A percentile compares a stretch with the other conserved stretches of the same genome.
These are phyloP conservation scores for Aricia agestis DNA, from an alignment of 1,140 invertebrate species.

Conservation along the genomic window DNA sequence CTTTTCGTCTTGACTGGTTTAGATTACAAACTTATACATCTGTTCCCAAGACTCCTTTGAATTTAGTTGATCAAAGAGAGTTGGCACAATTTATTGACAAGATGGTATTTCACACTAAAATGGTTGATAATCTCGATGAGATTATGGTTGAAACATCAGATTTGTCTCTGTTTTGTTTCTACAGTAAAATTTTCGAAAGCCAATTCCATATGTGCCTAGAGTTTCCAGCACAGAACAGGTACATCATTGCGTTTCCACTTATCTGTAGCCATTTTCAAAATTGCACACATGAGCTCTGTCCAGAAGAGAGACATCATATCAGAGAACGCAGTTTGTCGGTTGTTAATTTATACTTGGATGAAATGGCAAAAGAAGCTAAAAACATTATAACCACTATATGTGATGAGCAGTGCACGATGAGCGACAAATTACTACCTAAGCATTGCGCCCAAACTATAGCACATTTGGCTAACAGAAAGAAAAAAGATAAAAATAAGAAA, in stretches of 20 bases:
- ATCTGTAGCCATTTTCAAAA: constrained; percentile 99
- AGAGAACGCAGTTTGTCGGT: constrained; percentile 96
- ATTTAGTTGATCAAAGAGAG: constrained; percentile 90
- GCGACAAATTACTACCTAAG: constrained; percentile 95
- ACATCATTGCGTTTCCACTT: constrained; percentile 97
- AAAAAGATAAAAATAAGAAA: constrained; percentile 94
- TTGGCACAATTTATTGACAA: constrained; percentile 96
- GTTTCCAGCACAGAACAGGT: constrained; percentile 98
- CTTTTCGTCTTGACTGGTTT: constrained; percentile 97
- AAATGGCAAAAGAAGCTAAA: constrained; percentile 99
- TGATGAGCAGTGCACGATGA: constrained; percentile 96
- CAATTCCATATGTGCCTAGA: constrained; percentile 99
- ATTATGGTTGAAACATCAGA: constrained; percentile 97
- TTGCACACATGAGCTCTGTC: constrained; percentile 98
- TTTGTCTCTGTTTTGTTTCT: constrained; percentile 98
- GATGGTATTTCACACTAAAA: constrained; percentile 97
- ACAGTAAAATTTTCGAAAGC: constrained; percentile 97
- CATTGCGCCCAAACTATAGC: constrained; percentile 94
- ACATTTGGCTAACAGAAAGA: constrained; percentile 91
- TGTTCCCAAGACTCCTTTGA: constrained; percentile 87
- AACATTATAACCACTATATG: constrained; percentile 99
- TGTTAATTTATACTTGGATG: constrained; percentile 97
- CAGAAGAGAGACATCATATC: constrained; percentile 98
- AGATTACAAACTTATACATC: constrained; percentile 96
- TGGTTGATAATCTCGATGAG: constrained; percentile 99